Evolutionary conservation across 2,113 vertebrate species (phyloP).

Genomic region (Carlito syrichta): DNA sequence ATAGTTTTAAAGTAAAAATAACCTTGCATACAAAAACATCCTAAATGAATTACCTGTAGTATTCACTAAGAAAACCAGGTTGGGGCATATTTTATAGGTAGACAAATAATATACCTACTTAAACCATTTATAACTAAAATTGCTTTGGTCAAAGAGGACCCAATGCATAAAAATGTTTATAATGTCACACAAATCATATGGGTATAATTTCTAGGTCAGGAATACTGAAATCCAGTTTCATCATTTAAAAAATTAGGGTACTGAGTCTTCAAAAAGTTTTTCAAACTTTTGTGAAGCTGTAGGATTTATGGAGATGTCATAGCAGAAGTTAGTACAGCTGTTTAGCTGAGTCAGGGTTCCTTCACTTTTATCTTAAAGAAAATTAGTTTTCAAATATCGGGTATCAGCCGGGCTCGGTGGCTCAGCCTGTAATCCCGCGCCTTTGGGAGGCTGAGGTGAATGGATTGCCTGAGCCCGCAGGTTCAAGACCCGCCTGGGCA

Average conservation of each 20-base stretch:
- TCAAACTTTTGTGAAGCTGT: background rate
- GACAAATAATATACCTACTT: constrained; percentile 16
- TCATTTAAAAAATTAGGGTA: constrained; percentile 7
- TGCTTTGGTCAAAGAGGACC: constrained; percentile 3
- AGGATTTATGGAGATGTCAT: background rate
- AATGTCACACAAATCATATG: background rate
- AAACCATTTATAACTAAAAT: background rate
- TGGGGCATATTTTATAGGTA: constrained; percentile 66
- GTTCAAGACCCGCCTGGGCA: too few species aligned
- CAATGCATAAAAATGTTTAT: background rate
- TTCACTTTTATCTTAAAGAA: background rate
- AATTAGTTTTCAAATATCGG: too few species aligned
- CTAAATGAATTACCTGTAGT: constrained; percentile 61
- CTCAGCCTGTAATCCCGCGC: too few species aligned
- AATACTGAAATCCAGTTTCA: background rate
- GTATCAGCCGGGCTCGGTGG: too few species aligned
- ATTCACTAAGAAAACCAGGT: constrained; percentile 50
- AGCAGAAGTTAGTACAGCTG: background rate
- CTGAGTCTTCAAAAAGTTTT: background rate
- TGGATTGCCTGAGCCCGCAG: too few species aligned
- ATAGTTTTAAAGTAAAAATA: constrained; percentile 56
- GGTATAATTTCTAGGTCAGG: background rate
- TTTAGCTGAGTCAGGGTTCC: background rate
- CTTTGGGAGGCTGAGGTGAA: too few species aligned
- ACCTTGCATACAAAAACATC: constrained; percentile 79